phyloP scores from a whole-genome alignment of 2,113 vertebrate genomes.

The Conger conger region DNA sequence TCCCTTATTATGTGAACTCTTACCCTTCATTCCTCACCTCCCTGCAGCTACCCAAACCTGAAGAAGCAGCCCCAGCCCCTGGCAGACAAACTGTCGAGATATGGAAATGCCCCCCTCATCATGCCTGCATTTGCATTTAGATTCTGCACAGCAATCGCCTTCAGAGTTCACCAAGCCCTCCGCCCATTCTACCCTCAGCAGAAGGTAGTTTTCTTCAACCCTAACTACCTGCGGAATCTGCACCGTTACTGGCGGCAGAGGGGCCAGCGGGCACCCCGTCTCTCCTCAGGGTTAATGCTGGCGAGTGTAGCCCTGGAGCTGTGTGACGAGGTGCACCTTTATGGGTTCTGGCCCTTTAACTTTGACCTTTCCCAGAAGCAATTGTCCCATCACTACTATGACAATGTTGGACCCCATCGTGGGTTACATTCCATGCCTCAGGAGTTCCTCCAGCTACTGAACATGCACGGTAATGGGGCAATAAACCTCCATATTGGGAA shows the following conservation, averaged over 20 bases:
- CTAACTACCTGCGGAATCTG: conserved; percentile 19
- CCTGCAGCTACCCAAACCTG: conserved; percentile 8
- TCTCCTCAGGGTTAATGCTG: conserved; percentile 36
- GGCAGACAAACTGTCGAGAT: neutral
- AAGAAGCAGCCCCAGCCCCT: neutral
- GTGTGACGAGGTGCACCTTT: conserved; percentile 26
- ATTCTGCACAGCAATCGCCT: conserved; percentile 8
- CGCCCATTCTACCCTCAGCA: neutral
- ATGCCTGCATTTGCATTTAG: conserved; percentile 28
- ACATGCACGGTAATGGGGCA: conserved; percentile 28
- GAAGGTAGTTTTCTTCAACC: conserved; percentile 29
- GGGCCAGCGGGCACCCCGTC: neutral
- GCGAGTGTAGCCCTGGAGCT: conserved; percentile 24
- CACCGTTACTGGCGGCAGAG: neutral
- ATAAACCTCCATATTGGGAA: conserved; percentile 20
- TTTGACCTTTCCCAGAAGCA: neutral
- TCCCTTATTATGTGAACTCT: neutral
- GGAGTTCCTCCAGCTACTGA: conserved; percentile 24
- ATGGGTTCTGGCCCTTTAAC: conserved; percentile 38
- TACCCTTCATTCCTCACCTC: neutral
- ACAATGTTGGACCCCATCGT: conserved; percentile 10
- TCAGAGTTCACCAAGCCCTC: neutral
- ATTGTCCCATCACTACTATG: conserved; percentile 33
- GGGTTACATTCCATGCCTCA: conserved; percentile 25
- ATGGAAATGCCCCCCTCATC: conserved; percentile 11